Percentiles rank a stretch among this genome's conserved stretches.
Conservation (phyloP, 2,113 vertebrate species). For the Daboia siamensis region DNA sequence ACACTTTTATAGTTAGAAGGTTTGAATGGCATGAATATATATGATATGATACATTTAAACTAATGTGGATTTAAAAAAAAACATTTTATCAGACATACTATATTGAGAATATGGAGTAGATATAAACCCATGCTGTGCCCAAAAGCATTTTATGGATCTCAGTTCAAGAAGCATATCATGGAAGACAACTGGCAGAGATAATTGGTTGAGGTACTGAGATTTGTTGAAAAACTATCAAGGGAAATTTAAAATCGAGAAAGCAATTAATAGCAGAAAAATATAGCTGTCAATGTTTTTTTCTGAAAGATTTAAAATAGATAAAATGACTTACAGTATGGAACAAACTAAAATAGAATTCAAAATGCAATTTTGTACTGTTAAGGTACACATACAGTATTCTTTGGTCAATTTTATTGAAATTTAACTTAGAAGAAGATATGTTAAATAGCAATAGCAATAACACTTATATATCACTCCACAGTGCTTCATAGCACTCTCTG, state of each 20-base stretch:
- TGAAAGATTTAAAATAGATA: neutral
- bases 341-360: neutral
- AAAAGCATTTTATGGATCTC: too few relatives aligned
- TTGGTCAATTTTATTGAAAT: neutral
- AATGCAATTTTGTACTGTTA: neutral
- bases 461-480: neutral
- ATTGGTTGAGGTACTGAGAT: neutral
- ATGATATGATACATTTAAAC: too few relatives aligned
- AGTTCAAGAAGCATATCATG: neutral
- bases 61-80: too few relatives aligned
- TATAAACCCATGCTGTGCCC: too few relatives aligned
- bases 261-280: neutral
- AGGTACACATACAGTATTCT: neutral
- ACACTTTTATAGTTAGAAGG: too few relatives aligned
- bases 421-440: neutral
- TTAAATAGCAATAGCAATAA: neutral
- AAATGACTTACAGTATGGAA: neutral
- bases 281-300: neutral
- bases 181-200: neutral
- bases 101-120: too few relatives aligned
- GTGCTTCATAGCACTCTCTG: neutral
- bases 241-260: neutral
- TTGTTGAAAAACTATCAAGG: neutral
- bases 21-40: too few relatives aligned
- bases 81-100: too few relatives aligned